These are phyloP conservation scores for Ypsolopha sequella DNA, from an alignment of 2,888 invertebrate species.

Conservation along the genomic window DNA sequence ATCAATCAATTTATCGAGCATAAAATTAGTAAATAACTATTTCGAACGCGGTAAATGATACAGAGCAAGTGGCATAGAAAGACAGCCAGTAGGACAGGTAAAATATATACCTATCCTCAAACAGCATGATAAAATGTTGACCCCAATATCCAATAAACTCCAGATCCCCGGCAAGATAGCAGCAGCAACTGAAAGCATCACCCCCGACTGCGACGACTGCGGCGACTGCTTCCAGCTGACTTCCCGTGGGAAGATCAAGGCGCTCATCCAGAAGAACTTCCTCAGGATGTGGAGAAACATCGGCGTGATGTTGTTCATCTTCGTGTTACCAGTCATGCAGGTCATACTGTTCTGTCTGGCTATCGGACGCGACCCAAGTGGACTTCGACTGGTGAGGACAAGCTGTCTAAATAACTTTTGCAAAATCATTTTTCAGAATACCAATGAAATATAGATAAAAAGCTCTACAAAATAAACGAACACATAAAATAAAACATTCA, in stretches of 20 bases:
- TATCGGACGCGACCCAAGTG: constrained; percentile 89
- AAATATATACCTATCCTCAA: no score
- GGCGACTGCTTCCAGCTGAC: constrained; percentile 75
- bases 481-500: no score
- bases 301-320: constrained; percentile 94
- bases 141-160: constrained; percentile 10
- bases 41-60: no score
- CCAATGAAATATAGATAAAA: no score
- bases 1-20: no score
- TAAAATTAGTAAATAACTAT: no score
- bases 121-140: no score
- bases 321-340: constrained; percentile 94
- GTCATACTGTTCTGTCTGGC: constrained; percentile 94
- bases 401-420: no score
- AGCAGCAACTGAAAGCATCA: constrained; percentile 46
- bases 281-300: constrained; percentile 93
- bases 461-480: no score
- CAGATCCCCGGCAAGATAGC: constrained; percentile 65
- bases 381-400: constrained; percentile 80
- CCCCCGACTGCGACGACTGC: constrained; percentile 71
- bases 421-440: no score
- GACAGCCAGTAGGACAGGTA: no score
- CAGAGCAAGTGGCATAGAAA: no score
- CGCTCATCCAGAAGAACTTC: constrained; percentile 89
- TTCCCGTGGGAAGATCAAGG: constrained; percentile 87